Evolutionary conservation across 2,888 invertebrate species (phyloP).

Genomic region (Malachius bipustulatus): DNA sequence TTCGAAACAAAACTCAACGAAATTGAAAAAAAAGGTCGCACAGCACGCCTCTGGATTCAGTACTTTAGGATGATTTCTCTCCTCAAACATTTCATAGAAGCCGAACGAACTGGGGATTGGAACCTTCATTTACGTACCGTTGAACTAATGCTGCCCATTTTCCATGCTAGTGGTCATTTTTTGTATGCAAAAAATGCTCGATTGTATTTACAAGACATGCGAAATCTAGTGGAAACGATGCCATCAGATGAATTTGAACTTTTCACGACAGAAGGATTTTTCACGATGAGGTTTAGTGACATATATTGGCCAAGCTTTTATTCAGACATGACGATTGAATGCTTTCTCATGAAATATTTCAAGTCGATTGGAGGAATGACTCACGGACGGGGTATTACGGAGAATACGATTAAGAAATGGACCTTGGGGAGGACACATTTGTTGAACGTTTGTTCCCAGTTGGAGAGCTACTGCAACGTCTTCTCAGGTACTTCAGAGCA

Average conservation of each 20-base stretch:
- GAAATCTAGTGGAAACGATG: constrained; percentile 19
- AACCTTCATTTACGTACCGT: constrained; percentile 8
- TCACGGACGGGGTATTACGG: constrained; percentile 18
- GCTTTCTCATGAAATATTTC: no score
- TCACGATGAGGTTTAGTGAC: constrained; percentile 14
- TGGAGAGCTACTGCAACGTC: constrained; percentile 18
- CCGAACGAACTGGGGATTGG: constrained; percentile 8
- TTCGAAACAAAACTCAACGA: constrained; percentile 44
- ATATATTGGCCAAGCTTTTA: constrained; percentile 20
- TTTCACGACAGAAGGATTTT: constrained; percentile 16
- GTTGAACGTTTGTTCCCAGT: constrained; percentile 24
- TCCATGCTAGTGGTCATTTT: constrained; percentile 25
- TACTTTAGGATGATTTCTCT: constrained; percentile 16
- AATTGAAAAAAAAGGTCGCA: constrained; percentile 19
- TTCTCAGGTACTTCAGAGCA: constrained; percentile 17
- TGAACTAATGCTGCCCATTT: constrained; percentile 13
- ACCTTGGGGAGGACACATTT: constrained; percentile 23
- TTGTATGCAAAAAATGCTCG: constrained; percentile 26
- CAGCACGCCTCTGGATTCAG: constrained; percentile 22
- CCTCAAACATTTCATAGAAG: constrained; percentile 4
- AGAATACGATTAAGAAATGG: constrained; percentile 24
- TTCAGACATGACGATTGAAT: constrained; percentile 25
- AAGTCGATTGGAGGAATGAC: constrained; percentile 17
- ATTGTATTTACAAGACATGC: constrained; percentile 32
- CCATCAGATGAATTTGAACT: constrained; percentile 15